Base-by-base conservation (phyloP, 2,888 invertebrate genomes). In the Cremastobaeus sp. region DNA sequence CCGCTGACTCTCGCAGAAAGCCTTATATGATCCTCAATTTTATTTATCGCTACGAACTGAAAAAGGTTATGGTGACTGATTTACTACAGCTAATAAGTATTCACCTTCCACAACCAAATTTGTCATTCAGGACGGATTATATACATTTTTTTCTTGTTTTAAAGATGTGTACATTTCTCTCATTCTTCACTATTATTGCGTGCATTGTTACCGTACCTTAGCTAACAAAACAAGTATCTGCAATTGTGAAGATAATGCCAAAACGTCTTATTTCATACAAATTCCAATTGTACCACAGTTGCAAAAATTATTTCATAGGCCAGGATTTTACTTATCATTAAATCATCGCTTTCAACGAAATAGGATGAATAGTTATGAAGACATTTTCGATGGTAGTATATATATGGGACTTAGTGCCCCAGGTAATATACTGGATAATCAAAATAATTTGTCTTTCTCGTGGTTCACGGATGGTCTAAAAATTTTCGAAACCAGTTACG, bases 241-340 rank as follows among this genome's bases (percentile, higher is more conserved):
- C 9, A 3, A 54, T 1, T 25, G 34, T 14, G 1, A 12, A 2
- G 37, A 20, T 20, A 48, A 32, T 18, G 18, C 32, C 1, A 32
- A 48, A 18, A 15, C 48, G 6, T 32, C 18, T 1, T 48, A 48
- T 15, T 43, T 43, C n/a, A 25, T 43, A 12, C 25, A 43, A 21
- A 12, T 43, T 3, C 43, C 21, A 20, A 0, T 43, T n/a, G 1
- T 43, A 21, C 4, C n/a, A 12, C 43, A 43, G 6, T 18, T 43
- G 6, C 4, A 43, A 9, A 43, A 20, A 12, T 2, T 43, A 6
- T 43, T 12, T 8, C 20, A 8, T 25, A 14, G 41, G 3, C 41
- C 41, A 20, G 41, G 20, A n/a, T 41, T 41, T 20, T 41, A 41
- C 8, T 1, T 20, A n/a, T 20, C 20, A 20, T 41, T 41, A 20